phyloP scores from a whole-genome alignment of 2,888 invertebrate genomes.

The Eupithecia subumbrata region DNA sequence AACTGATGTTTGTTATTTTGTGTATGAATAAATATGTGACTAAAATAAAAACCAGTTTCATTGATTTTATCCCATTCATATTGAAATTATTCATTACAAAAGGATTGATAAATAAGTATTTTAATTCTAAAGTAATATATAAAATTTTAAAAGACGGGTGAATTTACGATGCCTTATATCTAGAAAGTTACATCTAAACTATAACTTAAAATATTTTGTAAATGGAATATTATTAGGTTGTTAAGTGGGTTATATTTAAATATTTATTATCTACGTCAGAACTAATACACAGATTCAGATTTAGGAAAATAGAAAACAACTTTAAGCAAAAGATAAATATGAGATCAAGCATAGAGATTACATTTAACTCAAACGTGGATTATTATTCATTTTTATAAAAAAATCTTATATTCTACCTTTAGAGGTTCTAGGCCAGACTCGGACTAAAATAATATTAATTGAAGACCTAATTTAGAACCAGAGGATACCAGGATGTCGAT shows the following conservation, averaged over 20 bases:
- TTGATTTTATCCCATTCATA: slow-evolving; percentile 77
- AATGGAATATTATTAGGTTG: slow-evolving; percentile 77
- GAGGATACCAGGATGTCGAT: background rate
- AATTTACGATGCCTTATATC: slow-evolving; percentile 80
- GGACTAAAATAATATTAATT: background rate
- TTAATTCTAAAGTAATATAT: slow-evolving; percentile 81
- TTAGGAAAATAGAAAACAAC: slow-evolving; percentile 27
- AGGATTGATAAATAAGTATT: slow-evolving; percentile 84
- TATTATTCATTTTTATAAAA: background rate
- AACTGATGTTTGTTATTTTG: slow-evolving; percentile 50
- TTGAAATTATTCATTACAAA: slow-evolving; percentile 79
- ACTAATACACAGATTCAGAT: background rate
- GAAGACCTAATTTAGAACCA: background rate
- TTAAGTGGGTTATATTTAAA: slow-evolving; percentile 27
- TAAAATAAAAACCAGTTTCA: slow-evolving; percentile 61
- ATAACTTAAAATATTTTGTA: slow-evolving; percentile 78
- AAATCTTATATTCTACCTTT: background rate
- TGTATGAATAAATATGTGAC: slow-evolving; percentile 64
- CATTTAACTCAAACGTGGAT: slow-evolving; percentile 17
- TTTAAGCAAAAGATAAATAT: slow-evolving; percentile 56
- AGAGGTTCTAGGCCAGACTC: slow-evolving; percentile 5
- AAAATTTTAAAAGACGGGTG: slow-evolving; percentile 84
- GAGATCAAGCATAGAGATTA: slow-evolving; percentile 55
- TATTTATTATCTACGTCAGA: background rate
- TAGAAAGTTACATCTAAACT: slow-evolving; percentile 73